A percentile compares a stretch with the other conserved stretches of the same genome.
Evolutionary conservation across 92 coral and sea anemone genomes (phyloP).

Genomic region (Siderastrea siderea): DNA sequence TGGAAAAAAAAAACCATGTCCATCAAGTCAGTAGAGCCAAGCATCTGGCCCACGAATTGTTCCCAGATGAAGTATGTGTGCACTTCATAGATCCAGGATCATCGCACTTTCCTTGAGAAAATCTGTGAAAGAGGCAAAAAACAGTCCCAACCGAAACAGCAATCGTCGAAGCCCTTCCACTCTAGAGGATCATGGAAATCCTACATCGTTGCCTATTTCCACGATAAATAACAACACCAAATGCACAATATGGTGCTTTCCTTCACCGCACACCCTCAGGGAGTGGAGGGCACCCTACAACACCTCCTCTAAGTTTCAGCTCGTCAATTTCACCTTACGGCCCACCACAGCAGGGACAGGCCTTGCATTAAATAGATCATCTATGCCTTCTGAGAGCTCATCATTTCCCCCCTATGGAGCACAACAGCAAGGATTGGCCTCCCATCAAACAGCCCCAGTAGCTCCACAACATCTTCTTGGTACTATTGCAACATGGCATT

Average conservation of each 20-base stretch:
- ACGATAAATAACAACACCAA: not conserved
- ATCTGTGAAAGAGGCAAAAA: not conserved
- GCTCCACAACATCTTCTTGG: not conserved
- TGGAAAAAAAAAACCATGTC: slow-evolving; percentile 16
- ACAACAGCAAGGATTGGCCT: slow-evolving; percentile 2
- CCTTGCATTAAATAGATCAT: not conserved
- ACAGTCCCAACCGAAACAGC: not conserved
- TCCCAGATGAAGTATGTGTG: not conserved
- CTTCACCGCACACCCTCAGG: not conserved
- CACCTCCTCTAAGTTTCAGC: too few species aligned
- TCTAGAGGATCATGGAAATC: not conserved
- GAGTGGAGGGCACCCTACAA: not conserved
- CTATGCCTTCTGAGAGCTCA: not conserved
- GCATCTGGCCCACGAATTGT: slow-evolving; percentile 39
- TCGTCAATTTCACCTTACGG: not conserved
- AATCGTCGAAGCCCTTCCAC: not conserved
- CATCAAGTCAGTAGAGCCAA: slow-evolving; percentile 44
- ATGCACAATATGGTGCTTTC: not conserved
- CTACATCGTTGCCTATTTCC: not conserved
- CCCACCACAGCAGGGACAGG: not conserved
- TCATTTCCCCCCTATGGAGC: not conserved
- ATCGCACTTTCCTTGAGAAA: slow-evolving; percentile 9
- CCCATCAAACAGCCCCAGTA: slow-evolving; percentile 6
- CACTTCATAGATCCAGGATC: slow-evolving; percentile 38
- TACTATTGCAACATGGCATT: not conserved